Evolutionary conservation across 1,140 invertebrate species (phyloP).

Genomic region (Cryptotermes secundus): DNA sequence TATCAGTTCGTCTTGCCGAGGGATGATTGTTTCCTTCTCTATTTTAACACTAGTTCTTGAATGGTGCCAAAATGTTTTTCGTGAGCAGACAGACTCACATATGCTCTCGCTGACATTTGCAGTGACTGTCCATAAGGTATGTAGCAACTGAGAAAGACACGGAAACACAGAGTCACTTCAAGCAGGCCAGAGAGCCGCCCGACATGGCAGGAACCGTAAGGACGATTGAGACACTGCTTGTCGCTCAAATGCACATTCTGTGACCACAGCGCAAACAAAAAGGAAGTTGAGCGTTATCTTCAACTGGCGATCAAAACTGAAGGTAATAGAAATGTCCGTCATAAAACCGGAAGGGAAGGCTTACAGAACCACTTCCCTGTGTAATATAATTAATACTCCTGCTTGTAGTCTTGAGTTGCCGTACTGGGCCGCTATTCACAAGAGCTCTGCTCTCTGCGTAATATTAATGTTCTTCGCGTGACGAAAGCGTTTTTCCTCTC

Average conservation of each 20-base stretch:
- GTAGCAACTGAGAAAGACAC: neutral
- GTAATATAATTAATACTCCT: neutral
- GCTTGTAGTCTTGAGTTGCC: neutral
- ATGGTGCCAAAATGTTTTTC: neutral
- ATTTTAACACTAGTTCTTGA: neutral
- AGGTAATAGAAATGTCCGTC: constrained; percentile 13
- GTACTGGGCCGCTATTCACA: neutral
- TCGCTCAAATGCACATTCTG: neutral
- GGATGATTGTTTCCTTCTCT: neutral
- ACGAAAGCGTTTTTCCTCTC: neutral
- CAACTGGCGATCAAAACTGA: neutral
- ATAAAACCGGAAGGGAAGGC: neutral
- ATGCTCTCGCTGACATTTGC: neutral
- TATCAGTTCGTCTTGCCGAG: too few relatives aligned
- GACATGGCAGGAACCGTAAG: neutral
- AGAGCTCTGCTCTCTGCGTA: neutral
- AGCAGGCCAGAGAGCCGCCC: neutral
- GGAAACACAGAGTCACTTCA: neutral
- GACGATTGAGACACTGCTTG: neutral
- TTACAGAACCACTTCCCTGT: neutral
- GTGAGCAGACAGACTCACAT: neutral
- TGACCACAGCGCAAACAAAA: neutral
- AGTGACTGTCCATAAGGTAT: neutral
- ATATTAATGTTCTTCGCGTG: constrained; percentile 11
- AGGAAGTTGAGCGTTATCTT: neutral